These are phyloP conservation scores for Eidolon dupreanum DNA, from an alignment of 2,797 vertebrate genomes.

Conservation along the genomic window DNA sequence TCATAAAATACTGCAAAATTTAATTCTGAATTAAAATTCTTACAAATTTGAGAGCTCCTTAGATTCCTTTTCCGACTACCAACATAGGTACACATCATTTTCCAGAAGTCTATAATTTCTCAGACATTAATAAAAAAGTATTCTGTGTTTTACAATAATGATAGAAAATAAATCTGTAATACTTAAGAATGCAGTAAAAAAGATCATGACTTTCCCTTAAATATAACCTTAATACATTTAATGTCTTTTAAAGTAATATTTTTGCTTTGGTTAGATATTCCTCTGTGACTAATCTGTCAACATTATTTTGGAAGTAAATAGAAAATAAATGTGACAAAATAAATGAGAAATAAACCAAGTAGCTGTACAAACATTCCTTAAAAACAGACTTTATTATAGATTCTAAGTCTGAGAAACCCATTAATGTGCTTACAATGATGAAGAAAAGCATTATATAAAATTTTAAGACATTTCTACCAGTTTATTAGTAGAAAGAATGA, in stretches of 20 bases:
- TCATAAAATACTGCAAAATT: slow-evolving; percentile 33
- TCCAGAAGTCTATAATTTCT: not conserved
- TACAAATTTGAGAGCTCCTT: not conserved
- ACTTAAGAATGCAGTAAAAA: not conserved
- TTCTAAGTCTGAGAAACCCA: not conserved
- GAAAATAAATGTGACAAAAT: slow-evolving; percentile 33
- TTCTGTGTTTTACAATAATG: not conserved
- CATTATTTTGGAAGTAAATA: slow-evolving; percentile 49
- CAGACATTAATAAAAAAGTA: slow-evolving; percentile 43
- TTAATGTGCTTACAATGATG: not conserved
- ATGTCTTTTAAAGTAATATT: not conserved
- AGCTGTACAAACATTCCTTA: not conserved
- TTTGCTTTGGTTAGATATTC: not conserved
- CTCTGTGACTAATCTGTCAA: not conserved
- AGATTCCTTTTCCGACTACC: slow-evolving; percentile 1
- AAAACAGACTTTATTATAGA: not conserved
- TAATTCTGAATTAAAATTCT: slow-evolving; percentile 39
- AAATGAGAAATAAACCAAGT: not conserved
- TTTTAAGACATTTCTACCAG: not conserved
- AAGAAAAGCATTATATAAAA: not conserved
- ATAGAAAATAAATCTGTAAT: slow-evolving; percentile 37
- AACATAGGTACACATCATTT: not conserved
- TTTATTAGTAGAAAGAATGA: not conserved
- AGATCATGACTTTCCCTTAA: slow-evolving; percentile 22
- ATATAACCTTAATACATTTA: slow-evolving; percentile 5